These are phyloP conservation scores for Nycticorax nycticorax DNA, from an alignment of 2,113 vertebrate genomes.

Conservation along the genomic window DNA sequence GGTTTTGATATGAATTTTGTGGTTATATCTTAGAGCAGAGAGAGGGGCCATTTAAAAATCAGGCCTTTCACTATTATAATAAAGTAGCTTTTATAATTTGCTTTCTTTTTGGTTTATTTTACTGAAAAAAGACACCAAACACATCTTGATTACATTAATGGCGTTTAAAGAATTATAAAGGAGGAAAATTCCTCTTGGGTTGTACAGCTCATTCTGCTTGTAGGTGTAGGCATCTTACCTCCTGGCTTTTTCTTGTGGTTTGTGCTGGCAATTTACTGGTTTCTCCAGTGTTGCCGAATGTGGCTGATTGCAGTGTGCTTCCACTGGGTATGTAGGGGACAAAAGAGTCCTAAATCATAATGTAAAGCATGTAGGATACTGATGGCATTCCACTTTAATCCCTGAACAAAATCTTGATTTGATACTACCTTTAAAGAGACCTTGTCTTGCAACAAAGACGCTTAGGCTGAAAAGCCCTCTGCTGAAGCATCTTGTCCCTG, in stretches of 20 bases:
- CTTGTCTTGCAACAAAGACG: neutral
- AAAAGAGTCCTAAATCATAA: neutral
- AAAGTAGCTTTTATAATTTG: neutral
- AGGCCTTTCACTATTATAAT: neutral
- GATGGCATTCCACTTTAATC: neutral
- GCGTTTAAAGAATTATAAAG: neutral
- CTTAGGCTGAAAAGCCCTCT: neutral
- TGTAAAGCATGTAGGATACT: neutral
- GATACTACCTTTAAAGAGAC: neutral
- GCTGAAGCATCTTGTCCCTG: neutral
- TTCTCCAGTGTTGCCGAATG: neutral
- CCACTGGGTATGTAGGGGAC: neutral
- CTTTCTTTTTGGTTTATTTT: neutral
- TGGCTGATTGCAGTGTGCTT: neutral
- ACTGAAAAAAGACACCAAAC: neutral
- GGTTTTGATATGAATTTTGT: neutral
- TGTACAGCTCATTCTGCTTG: neutral
- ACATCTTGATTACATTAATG: neutral
- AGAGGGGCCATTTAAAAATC: neutral
- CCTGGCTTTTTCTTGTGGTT: neutral
- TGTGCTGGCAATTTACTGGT: neutral
- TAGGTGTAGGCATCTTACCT: neutral
- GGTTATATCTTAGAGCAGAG: neutral
- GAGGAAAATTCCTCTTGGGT: neutral
- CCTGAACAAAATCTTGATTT: neutral